Conservation (phyloP, 2,888 invertebrate species). For the Clostera curtula region DNA sequence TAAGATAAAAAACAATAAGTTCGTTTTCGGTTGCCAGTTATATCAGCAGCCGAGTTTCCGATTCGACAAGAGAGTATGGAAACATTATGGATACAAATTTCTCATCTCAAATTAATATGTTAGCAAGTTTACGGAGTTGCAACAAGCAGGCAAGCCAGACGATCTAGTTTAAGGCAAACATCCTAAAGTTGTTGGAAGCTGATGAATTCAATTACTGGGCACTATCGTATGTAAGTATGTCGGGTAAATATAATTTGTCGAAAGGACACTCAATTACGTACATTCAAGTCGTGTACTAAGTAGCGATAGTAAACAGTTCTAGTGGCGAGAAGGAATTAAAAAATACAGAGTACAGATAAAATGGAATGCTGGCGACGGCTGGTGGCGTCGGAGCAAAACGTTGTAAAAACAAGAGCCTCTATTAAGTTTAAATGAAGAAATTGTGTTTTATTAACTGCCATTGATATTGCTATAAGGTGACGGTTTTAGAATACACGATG, state of each 20-base stretch:
- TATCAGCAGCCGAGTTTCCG: no score
- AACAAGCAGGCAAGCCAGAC: constrained; percentile 25
- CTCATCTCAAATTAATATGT: constrained; percentile 24
- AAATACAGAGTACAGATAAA: constrained; percentile 17
- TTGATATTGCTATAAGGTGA: no score
- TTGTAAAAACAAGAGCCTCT: no score
- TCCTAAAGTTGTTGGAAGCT: constrained; percentile 25
- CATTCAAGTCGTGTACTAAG: constrained; percentile 10
- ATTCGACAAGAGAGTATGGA: no score
- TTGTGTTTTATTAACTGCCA: no score
- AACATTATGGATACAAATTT: constrained; percentile 16
- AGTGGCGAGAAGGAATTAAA: constrained; percentile 30
- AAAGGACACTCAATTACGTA: constrained; percentile 23
- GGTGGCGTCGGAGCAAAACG: no score
- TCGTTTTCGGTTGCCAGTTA: no score
- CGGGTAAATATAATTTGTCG: constrained; percentile 20
- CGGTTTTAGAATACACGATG: no score
- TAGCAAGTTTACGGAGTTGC: constrained; percentile 25
- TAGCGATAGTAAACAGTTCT: constrained; percentile 26
- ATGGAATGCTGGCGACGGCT: no score
- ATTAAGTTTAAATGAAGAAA: no score
- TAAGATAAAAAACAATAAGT: no score
- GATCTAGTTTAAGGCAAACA: constrained; percentile 27
- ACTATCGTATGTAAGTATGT: constrained; percentile 10
- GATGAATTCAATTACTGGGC: constrained; percentile 30